phyloP scores from a whole-genome alignment of 2,797 vertebrate genomes.

The Megaceryle alcyon region DNA sequence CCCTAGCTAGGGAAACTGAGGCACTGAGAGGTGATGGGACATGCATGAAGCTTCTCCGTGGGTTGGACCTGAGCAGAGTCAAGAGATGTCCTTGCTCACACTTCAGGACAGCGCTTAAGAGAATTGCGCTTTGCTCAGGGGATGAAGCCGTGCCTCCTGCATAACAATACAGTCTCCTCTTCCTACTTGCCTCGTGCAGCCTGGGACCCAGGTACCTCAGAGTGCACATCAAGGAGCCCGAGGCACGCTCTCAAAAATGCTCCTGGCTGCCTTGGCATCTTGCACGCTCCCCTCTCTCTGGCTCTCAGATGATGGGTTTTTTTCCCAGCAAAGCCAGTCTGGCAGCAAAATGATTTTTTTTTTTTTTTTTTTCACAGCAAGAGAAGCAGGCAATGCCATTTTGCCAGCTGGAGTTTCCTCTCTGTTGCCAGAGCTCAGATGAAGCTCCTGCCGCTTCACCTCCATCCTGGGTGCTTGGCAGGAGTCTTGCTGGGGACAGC shows the following conservation, averaged over 20 bases:
- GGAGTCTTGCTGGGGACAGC: neutral
- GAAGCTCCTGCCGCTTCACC: neutral
- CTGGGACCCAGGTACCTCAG: neutral
- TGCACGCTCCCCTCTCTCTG: neutral
- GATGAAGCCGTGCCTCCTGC: neutral
- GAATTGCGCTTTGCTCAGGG: neutral
- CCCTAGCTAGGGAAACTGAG: neutral
- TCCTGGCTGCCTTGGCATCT: neutral
- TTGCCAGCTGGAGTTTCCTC: neutral
- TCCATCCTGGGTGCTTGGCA: neutral
- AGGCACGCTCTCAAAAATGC: neutral
- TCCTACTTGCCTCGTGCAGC: neutral
- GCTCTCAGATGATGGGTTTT: neutral
- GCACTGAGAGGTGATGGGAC: neutral
- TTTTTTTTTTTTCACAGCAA: neutral
- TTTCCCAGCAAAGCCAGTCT: neutral
- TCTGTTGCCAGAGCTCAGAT: neutral
- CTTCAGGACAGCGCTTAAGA: neutral
- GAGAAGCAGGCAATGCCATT: neutral
- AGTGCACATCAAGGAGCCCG: accelerated
- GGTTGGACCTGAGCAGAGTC: neutral
- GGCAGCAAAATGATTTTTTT: neutral
- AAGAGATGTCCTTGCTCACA: neutral
- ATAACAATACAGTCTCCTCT: neutral
- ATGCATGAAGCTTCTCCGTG: neutral